phyloP scores from a whole-genome alignment of 2,797 vertebrate genomes.

The Austrolebias charrua region DNA sequence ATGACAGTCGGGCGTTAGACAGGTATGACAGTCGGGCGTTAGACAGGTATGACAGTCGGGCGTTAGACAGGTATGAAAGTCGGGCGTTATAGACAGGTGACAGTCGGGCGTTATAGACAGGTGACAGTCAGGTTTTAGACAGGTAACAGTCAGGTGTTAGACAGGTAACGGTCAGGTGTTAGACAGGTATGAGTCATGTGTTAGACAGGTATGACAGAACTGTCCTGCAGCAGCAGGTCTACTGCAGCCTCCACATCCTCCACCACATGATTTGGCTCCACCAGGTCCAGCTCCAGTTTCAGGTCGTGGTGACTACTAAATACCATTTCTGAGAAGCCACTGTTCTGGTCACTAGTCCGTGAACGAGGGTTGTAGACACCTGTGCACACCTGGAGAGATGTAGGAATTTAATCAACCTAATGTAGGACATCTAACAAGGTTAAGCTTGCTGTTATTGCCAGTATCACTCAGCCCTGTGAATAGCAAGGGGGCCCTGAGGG shows the following conservation, averaged over 20 bases:
- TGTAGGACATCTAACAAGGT: too few relatives aligned
- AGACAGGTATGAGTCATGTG: not conserved
- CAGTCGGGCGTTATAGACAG: not conserved
- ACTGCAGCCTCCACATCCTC: slow-evolving; percentile 87
- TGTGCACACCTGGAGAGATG: slow-evolving; percentile 83
- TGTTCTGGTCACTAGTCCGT: slow-evolving; percentile 45
- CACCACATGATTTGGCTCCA: slow-evolving; percentile 81
- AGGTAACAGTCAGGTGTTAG: not conserved
- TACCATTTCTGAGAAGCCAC: slow-evolving; percentile 53
- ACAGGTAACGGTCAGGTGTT: not conserved
- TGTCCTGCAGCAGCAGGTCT: slow-evolving; percentile 83
- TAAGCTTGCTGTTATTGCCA: too few relatives aligned
- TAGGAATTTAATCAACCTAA: not conserved
- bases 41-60: not conserved
- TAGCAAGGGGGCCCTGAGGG: too few relatives aligned
- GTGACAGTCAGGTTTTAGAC: not conserved
- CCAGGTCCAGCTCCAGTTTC: slow-evolving; percentile 59
- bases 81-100: too few relatives aligned
- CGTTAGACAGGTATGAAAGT: too few relatives aligned
- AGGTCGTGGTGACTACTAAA: slow-evolving; percentile 87
- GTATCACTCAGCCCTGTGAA: too few relatives aligned
- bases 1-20: too few relatives aligned
- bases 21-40: not conserved
- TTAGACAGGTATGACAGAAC: not conserved
- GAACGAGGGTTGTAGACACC: slow-evolving; percentile 83